Base-by-base conservation (phyloP, 2,888 invertebrate genomes). In the Danaus chrysippus region DNA sequence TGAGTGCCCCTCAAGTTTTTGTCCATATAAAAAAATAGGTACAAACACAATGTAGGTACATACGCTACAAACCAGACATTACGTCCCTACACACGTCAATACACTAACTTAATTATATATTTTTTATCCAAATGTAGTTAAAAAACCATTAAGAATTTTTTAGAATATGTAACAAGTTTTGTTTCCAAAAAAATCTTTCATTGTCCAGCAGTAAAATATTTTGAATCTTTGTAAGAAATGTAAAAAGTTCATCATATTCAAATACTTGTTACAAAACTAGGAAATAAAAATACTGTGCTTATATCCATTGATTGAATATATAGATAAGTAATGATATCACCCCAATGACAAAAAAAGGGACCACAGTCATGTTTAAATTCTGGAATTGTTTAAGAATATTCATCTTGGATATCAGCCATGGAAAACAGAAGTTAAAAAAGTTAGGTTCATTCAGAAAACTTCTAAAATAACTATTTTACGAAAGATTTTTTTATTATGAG, bases 341-440 rank as follows among this genome's bases (percentile, higher is more conserved):
- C 62, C 54, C 54, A 65, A 59, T 62, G 62, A 66, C 61, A 63
- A 63, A 56, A 59, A 59, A 58, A 46, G 49, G 60, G 54, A 41
- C 42, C 65, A 61, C 60, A 58, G 63, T 65, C 63, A 59, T 54
- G 59, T 56, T 52, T 61, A 58, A 58, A 63, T 61, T 61, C 56
- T 63, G 58, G 62, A 58, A 59, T 57, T 62, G 61, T 65, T 61
- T 58, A 58, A 44, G 57, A 61, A 59, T 59, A 66, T 63, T 61
- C 56, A 49, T 58, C 63, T 66, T 66, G 65, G 65, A 66, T 59
- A 57, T 15, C 41, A 53, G 65, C 65, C 65, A 66, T 61, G 46
- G 59, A 56, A 59, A 44, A 59, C 49, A 49, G 49, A 17, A 10
- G 10, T 10, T 46, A 49, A 17, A 49, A 49, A 15, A 17, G 1